Evolutionary conservation across 2,797 vertebrate species (phyloP), one percentile per base, ranked within the genome.

Genomic region (Semaprochilodus insignis): DNA sequence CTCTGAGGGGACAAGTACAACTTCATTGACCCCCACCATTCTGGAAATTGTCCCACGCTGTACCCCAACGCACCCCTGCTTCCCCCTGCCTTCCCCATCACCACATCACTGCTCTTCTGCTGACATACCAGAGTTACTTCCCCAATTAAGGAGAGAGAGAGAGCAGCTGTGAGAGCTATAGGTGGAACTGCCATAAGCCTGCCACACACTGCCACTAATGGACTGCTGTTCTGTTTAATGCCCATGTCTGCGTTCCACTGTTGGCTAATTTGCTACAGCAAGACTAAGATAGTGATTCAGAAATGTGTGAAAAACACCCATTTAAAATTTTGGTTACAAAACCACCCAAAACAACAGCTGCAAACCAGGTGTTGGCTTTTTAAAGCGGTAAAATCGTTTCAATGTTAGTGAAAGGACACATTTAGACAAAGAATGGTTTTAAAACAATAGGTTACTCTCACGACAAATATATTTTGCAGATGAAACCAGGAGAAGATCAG

Each of bases 1-100:
- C 95, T 95, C 71, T 54, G 73, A 88, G 81, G 81, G 95, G 94
- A 96, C 95, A 96, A 96, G 95, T 95, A 96, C 95, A 96, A 95
- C 95, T 96, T 95, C 95, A 96, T 96, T 96, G 96, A 96, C 95
- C 94, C 94, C 93, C 55, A 94, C 93, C 69, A 96, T 95, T 96
- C 95, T 96, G 93, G 34, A 74, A 84, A 81, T 93, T 89, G 94
- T 94, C 91, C 86, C 89, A 93, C 93, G 91, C 93, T 94, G 94
- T 70, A 83, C 65, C 76, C 48, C 70, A 48, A 59, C 54, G 51
- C 59, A 16, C 7, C 59, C 19, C 10, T 10, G 8, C 8, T 44
- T 10, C 40, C 40, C 40, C 40, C 40, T 13, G 17, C 93, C 91
- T 82, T 89, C 90, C 94, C 94, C 94, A 95, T 94, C 85, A 88